Base-by-base conservation (phyloP, 2,888 invertebrate species). In the Nysson spinosus region DNA sequence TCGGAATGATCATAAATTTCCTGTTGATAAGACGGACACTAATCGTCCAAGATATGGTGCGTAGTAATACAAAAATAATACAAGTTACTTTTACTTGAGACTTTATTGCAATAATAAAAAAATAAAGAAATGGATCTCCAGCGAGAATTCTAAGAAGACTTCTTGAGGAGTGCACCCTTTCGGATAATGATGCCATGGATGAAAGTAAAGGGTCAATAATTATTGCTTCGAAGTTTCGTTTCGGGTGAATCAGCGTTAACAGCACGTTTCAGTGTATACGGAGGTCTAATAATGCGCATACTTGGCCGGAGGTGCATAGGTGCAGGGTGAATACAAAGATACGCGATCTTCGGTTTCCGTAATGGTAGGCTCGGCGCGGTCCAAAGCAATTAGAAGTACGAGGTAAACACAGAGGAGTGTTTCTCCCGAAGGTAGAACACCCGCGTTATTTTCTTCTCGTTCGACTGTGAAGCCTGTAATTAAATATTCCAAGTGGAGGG, bases 341-440 rank as follows among this genome's bases (percentile, higher is more conserved):
- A 74, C 66, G 77, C 47, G 77, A 74, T 78, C 74, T 74, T 35
- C 56, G 28, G 60, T 56, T 56, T 68, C 60, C 57, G 75, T 82
- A 81, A 83, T 80, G 77, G 79, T 72, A 74, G 78, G 68, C 73
- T 75, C 68, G 72, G 64, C 54, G 42, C 69, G 72, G 70, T 66
- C 77, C 69, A 64, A 77, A 83, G 85, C 83, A 85, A 85, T 85
- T 85, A 85, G 84, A 84, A 85, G 81, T 83, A 84, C 83, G 84
- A 79, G 84, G 85, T 85, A 85, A 85, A 84, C 84, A 85, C 81
- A 85, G 85, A 81, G 82, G 74, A 76, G 72, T 71, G 62, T 67
- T 71, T 56, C 61, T 56, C 62, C 73, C 73, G 52, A 72, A 62
- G 46, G 22, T 56, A 35, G 40, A 68, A 57, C 65, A 60, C 64